A percentile compares a stretch with the other conserved stretches of the same genome.
phyloP scores from a whole-genome alignment of 2,888 invertebrate genomes.

The Iselma pallidipennis region DNA sequence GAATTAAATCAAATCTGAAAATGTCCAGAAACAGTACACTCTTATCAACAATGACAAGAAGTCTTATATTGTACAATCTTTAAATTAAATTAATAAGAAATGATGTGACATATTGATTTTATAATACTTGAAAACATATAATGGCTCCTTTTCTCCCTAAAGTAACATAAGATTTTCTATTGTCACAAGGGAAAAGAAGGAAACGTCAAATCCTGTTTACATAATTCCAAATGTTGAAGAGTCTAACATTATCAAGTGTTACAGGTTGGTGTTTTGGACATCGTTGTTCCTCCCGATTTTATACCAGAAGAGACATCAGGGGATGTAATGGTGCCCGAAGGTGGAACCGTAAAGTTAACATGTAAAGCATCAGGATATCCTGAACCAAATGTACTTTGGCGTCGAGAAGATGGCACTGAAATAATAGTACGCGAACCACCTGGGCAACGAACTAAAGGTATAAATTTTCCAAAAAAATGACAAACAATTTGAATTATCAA shows the following conservation, averaged over 20 bases:
- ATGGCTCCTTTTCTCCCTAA: not conserved
- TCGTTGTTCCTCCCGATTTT: constrained; percentile 92
- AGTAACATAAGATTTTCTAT: not conserved
- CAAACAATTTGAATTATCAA: not conserved
- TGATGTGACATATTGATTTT: not conserved
- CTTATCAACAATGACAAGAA: not conserved
- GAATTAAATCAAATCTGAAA: not conserved
- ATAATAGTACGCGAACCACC: constrained; percentile 74
- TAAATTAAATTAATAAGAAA: not conserved
- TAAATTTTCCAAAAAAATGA: constrained; percentile 21
- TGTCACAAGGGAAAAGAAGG: not conserved
- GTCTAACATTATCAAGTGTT: constrained; percentile 38
- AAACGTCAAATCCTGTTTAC: constrained; percentile 13
- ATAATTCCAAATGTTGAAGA: constrained; percentile 17
- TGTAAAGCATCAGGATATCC: constrained; percentile 81
- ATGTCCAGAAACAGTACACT: not conserved
- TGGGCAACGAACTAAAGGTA: constrained; percentile 56
- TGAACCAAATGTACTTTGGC: constrained; percentile 79
- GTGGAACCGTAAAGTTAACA: constrained; percentile 69
- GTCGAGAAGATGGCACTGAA: constrained; percentile 79
- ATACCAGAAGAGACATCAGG: constrained; percentile 85
- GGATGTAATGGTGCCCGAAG: constrained; percentile 86
- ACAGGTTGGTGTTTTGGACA: constrained; percentile 82
- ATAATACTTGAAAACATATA: not conserved
- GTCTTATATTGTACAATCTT: not conserved